phyloP scores from a whole-genome alignment of 92 coral and sea anemone genomes.

The Epizoanthus illoricatus region DNA sequence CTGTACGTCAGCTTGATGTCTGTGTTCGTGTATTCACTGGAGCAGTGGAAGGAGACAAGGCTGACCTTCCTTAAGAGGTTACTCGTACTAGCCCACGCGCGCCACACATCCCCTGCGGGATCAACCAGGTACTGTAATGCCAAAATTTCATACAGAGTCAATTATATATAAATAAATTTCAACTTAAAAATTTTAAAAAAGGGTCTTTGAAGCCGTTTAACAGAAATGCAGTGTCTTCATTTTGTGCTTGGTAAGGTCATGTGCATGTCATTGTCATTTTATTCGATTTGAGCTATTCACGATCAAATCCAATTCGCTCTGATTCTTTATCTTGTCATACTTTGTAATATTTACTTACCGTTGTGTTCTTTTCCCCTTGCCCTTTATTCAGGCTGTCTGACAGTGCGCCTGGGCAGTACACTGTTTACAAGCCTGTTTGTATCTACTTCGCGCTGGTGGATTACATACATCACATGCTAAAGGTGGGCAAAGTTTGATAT shows the following conservation, averaged over 20 bases:
- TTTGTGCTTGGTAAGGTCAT: too few relatives aligned
- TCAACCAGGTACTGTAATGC: slow-evolving; percentile 65
- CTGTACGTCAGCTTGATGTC: slow-evolving; percentile 79
- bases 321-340: too few relatives aligned
- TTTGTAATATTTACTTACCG: neutral
- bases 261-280: too few relatives aligned
- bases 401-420: slow-evolving; percentile 55
- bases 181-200: neutral
- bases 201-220: too few relatives aligned
- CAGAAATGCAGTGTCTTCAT: too few relatives aligned
- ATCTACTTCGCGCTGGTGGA: slow-evolving; percentile 85
- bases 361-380: neutral
- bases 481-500: slow-evolving; percentile 52
- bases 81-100: slow-evolving; percentile 80
- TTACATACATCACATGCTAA: slow-evolving; percentile 75
- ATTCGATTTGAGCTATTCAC: too few relatives aligned
- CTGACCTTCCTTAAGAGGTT: slow-evolving; percentile 79
- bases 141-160: neutral
- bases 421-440: slow-evolving; percentile 82
- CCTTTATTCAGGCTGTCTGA: slow-evolving; percentile 53
- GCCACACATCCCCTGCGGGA: slow-evolving; percentile 75
- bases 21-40: slow-evolving; percentile 87
- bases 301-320: too few relatives aligned
- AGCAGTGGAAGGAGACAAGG: slow-evolving; percentile 85
- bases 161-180: neutral